phyloP scores from a whole-genome alignment of 2,113 vertebrate species.

The Orthonyx spaldingii region DNA sequence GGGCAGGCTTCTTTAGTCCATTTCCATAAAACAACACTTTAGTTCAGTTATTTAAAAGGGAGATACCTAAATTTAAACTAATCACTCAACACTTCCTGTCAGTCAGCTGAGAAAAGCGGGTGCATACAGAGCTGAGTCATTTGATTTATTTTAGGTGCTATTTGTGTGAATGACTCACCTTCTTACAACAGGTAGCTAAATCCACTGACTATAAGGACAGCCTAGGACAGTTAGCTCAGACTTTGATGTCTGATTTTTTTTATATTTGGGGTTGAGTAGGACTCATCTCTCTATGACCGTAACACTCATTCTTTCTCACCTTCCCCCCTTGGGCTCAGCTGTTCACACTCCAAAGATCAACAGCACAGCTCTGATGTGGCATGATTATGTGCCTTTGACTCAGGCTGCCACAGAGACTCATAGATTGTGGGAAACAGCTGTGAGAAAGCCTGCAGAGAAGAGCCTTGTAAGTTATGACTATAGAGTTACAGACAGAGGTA shows the following conservation, averaged over 20 bases:
- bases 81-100: neutral
- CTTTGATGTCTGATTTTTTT: neutral
- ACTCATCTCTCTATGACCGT: neutral
- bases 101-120: neutral
- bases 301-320: neutral
- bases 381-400: neutral
- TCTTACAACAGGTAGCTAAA: neutral
- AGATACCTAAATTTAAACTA: neutral
- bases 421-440: neutral
- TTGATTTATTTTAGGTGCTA: neutral
- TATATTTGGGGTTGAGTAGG: neutral
- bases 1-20: neutral
- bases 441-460: neutral
- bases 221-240: neutral
- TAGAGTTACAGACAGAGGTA: neutral
- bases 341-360: neutral
- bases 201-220: neutral
- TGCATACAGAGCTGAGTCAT: neutral
- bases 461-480: neutral
- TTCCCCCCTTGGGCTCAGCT: neutral
- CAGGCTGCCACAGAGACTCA: neutral
- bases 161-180: neutral
- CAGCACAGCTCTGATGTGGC: neutral
- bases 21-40: neutral
- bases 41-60: neutral